phyloP scores from a whole-genome alignment of 1,140 invertebrate species.

The Pollicipes pollicipes region DNA sequence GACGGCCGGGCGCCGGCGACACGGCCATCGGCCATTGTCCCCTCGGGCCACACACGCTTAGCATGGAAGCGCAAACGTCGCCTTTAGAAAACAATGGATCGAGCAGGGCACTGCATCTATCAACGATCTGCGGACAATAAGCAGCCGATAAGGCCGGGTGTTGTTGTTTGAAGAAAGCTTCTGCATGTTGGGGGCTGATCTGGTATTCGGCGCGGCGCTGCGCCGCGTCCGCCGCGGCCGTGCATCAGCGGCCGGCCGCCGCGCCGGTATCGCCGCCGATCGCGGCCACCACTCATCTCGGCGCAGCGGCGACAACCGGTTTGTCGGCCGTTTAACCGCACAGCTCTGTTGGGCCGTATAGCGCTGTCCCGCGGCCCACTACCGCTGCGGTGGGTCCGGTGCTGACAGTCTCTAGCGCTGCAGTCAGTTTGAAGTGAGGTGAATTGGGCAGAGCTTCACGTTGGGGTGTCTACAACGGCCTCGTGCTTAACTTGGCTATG shows the following conservation, averaged over 20 bases:
- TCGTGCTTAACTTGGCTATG: too few relatives aligned
- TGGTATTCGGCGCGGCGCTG: neutral
- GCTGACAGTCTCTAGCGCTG: too few relatives aligned
- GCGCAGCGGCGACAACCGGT: neutral
- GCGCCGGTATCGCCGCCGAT: neutral
- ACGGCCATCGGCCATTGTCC: neutral
- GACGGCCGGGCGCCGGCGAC: neutral
- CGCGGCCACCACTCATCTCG: neutral
- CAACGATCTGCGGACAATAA: neutral
- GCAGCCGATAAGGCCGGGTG: neutral
- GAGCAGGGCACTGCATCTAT: neutral
- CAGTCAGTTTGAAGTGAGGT: too few relatives aligned
- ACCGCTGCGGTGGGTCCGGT: too few relatives aligned
- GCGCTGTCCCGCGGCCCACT: too few relatives aligned
- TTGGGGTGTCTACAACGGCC: too few relatives aligned
- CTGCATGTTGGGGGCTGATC: neutral
- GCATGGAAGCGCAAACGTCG: slow-evolving; percentile 1
- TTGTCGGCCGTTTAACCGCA: neutral
- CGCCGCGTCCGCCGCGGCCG: too few relatives aligned
- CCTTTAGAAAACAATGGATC: slow-evolving; percentile 2
- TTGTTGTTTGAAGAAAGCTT: neutral
- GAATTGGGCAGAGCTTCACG: too few relatives aligned
- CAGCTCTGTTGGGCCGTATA: neutral
- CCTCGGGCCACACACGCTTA: neutral
- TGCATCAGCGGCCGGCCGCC: neutral